Percentiles rank a stretch among this genome's conserved stretches.
These are phyloP conservation scores for Tetragonisca angustula DNA, from an alignment of 2,888 invertebrate genomes.

Conservation along the genomic window DNA sequence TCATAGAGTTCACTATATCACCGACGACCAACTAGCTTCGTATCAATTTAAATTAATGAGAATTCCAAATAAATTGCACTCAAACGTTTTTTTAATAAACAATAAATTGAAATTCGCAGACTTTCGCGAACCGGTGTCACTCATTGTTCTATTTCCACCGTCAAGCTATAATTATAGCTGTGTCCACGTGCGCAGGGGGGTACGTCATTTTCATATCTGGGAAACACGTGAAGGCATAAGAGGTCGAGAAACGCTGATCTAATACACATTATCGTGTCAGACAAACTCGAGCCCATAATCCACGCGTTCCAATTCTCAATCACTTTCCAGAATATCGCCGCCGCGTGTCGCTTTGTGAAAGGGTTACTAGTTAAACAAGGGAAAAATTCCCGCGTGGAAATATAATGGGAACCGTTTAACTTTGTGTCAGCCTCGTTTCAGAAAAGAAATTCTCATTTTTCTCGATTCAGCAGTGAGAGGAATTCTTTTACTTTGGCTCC, in stretches of 20 bases:
- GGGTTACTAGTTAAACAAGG: not conserved
- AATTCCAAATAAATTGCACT: no score
- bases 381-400: not conserved
- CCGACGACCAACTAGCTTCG: no score
- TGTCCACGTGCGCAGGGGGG: no score
- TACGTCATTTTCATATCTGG: no score
- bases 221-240: no score
- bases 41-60: no score
- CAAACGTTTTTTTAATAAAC: no score
- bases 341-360: not conserved
- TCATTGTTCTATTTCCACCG: no score
- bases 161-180: no score
- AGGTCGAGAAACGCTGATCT: not conserved
- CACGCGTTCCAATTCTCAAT: not conserved
- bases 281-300: not conserved
- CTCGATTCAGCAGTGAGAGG: not conserved
- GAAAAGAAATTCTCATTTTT: not conserved
- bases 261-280: not conserved
- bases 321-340: not conserved
- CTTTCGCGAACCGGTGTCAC: no score
- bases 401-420: not conserved
- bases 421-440: not conserved
- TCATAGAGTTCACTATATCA: no score
- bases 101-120: no score
- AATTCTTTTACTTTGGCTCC: not conserved